phyloP scores from a whole-genome alignment of 2,113 vertebrate genomes.

The Butastur rufipennis region DNA sequence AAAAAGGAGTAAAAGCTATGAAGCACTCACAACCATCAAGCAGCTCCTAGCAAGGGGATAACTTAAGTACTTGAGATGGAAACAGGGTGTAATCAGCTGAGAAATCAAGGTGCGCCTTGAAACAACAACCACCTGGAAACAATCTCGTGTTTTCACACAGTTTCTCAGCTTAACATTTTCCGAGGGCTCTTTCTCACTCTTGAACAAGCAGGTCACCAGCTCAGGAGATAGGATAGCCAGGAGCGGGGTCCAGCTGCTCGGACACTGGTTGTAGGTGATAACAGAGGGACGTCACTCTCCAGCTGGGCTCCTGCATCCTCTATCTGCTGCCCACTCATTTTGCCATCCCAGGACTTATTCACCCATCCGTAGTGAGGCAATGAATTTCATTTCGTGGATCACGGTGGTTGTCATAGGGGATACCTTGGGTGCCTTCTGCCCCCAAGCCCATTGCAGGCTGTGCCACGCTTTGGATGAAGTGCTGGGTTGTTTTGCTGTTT shows the following conservation, averaged over 20 bases:
- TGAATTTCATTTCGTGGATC: background rate
- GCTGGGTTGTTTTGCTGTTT: background rate
- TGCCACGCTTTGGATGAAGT: background rate
- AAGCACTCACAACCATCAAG: background rate
- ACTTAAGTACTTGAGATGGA: background rate
- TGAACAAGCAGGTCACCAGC: background rate
- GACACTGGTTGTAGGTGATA: background rate
- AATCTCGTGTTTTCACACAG: background rate
- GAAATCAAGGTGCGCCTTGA: background rate
- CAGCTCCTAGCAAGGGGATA: background rate
- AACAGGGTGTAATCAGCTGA: background rate
- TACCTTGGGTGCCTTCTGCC: background rate
- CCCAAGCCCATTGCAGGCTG: background rate
- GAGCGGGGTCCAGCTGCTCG: fast-evolving
- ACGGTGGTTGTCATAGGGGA: background rate
- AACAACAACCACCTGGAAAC: background rate
- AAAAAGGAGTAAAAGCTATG: background rate
- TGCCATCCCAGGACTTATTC: background rate
- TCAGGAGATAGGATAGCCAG: background rate
- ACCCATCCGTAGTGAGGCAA: background rate
- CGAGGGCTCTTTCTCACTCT: background rate
- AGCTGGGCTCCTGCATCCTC: background rate
- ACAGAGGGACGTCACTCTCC: background rate
- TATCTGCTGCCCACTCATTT: background rate
- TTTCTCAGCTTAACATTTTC: background rate